Evolutionary conservation across 1,140 invertebrate species (phyloP).

Genomic region (Tetraneura akinire): DNA sequence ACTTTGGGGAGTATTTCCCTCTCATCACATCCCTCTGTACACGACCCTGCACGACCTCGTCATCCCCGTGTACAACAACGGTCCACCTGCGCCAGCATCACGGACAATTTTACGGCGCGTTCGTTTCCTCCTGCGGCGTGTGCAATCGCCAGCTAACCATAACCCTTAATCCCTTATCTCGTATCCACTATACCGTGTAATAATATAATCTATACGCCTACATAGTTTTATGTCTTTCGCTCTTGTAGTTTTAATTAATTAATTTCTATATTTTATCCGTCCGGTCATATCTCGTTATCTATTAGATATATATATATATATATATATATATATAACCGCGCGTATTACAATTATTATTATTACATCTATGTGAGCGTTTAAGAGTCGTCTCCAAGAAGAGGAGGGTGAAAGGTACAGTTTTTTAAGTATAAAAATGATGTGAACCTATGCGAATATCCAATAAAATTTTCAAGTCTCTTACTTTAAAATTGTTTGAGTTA

Average conservation of each 20-base stretch:
- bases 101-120: not conserved
- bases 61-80: not conserved
- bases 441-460: too few species aligned
- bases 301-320: not conserved
- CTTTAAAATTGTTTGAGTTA: too few species aligned
- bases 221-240: not conserved
- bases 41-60: not conserved
- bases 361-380: too few species aligned
- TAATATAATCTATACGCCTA: not conserved
- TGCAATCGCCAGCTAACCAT: not conserved
- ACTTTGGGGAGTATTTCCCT: conserved; percentile 28
- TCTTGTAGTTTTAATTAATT: not conserved
- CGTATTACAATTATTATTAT: not conserved
- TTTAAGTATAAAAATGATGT: too few species aligned
- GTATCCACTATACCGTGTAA: too few species aligned
- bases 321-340: not conserved
- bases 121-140: not conserved
- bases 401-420: too few species aligned
- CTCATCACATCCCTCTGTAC: not conserved
- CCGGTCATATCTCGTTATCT: conserved; percentile 37
- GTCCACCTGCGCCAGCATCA: conserved; percentile 26
- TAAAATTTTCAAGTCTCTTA: too few species aligned
- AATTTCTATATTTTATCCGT: not conserved
- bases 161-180: too few species aligned
- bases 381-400: too few species aligned